These are phyloP conservation scores for Drosophila subsilvestris DNA, from an alignment of 2,888 invertebrate species.

Conservation along the genomic window DNA sequence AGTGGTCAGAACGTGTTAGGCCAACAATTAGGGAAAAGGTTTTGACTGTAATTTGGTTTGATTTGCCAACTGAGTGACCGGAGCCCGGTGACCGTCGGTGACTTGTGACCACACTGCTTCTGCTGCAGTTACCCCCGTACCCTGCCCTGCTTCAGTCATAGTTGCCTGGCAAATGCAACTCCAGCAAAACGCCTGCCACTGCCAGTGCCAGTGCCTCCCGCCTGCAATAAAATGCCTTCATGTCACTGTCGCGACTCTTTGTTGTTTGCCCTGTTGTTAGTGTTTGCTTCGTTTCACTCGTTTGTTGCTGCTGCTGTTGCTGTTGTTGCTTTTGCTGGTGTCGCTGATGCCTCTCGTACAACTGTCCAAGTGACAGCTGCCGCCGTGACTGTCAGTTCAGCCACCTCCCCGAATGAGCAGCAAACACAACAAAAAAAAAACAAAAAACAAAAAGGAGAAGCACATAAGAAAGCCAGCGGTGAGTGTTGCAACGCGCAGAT, in stretches of 20 bases:
- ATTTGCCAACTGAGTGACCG: conserved; percentile 41
- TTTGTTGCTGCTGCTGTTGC: conserved; percentile 14
- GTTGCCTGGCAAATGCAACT: conserved; percentile 43
- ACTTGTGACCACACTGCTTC: background rate
- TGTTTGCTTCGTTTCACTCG: conserved; percentile 61
- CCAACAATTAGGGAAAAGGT: conserved; percentile 61
- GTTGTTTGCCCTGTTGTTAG: conserved; percentile 60
- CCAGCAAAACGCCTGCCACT: background rate
- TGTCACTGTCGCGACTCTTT: conserved; percentile 53
- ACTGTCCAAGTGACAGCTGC: conserved; percentile 81
- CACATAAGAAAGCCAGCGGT: too few relatives aligned
- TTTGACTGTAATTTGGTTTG: conserved; percentile 67
- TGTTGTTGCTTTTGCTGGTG: conserved; percentile 40
- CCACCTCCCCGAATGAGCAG: conserved; percentile 19
- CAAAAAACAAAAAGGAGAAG: too few relatives aligned
- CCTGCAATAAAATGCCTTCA: conserved; percentile 39
- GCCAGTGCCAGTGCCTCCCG: too few relatives aligned
- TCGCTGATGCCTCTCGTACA: conserved; percentile 64
- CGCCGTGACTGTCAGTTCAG: conserved; percentile 69
- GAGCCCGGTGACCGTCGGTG: background rate
- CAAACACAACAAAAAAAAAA: too few relatives aligned
- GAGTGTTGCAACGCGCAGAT: too few relatives aligned
- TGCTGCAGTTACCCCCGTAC: conserved; percentile 30
- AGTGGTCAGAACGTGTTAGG: conserved; percentile 34
- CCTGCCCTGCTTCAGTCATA: background rate